Evolutionary conservation across 2,888 invertebrate genomes (phyloP), one percentile per base, ranked within the genome.

Genomic region (Plagodis pulveraria): DNA sequence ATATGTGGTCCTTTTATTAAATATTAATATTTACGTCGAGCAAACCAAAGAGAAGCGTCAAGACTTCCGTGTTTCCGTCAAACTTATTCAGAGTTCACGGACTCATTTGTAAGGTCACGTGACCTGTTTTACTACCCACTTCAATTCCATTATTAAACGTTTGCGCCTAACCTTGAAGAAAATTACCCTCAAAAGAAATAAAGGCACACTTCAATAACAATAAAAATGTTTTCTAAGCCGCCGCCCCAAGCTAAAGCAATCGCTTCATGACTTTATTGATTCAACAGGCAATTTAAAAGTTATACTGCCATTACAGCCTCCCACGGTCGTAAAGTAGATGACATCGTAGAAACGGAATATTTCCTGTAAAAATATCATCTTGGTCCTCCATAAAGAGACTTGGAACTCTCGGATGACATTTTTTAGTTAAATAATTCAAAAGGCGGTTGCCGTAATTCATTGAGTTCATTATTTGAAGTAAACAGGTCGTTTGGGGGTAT

Each of bases 391-490:
- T 36, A 36, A 65, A 67, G 65, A 61, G 61, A 57, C 60, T 55
- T 50, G 47, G 57, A 52, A 56, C 46, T 48, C 57, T 57, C 56
- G 44, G 50, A 52, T 55, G 64, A 56, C 52, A 63, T 65, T 66
- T 67, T 65, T 62, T 52, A 60, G 53, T 56, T 57, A 62, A 65
- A 67, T 65, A 65, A 64, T 65, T 63, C 62, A 63, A 52, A 44
- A 62, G 56, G 45, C 38, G 54, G 56, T 54, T 58, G 56, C 44
- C 45, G 48, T 67, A 65, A 67, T 65, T 65, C 62, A 65, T 67
- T 56, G 60, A 33, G 10, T 56, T 61, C 60, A 61, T 61, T 61
- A 61, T 61, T 52, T 61, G 56, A 48, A 53, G 56, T 61, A 61
- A 61, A 60, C 60, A 60, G 47, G 40, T 52, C 60, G 49, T 60